Evolutionary conservation across 2,113 vertebrate genomes (phyloP), one percentile per base, ranked within the genome.

Genomic region (Nansenia antarctica): DNA sequence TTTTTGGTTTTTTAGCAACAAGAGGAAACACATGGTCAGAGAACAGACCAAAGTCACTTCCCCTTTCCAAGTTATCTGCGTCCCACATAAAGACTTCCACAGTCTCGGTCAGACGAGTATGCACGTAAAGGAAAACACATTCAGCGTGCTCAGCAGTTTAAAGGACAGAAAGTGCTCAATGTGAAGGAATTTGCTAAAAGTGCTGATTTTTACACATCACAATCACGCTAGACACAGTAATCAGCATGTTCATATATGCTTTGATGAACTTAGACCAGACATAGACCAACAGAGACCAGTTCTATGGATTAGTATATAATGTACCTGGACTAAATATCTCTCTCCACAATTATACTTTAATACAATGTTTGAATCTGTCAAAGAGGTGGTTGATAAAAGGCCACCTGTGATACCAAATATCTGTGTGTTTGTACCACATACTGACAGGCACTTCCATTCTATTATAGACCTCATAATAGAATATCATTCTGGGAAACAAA

Each of bases 21-120:
- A 77, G 34, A 24, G 64, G 82, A 87, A 90, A 60, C 72, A 22
- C 79, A 77, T 4, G 62, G 73, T 74, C 12, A 15, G 86, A 9
- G 86, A 79, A 30, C 39, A 81, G 39, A 42, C 14, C 1, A 15
- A 42, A 42, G 3, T 4, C 39, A 42, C 81, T 86, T 90, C 85
- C 83, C 78, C 76, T 80, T 88, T 85, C 71, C 60, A 65, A 74
- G 62, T 9, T 42, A 14, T 15, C 12, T 5, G 52, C 14, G 32
- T 52, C 72, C 2, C 42, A 80, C 68, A 73, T 60, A 66, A 68
- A 72, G 11, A 26, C 39, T 0, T 52, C 49, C n/a, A 61, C 68
- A n/a, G n/a, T 24, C 76, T 76, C 74, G 62, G 79, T 81, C 72
- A 85, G 62, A 61, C 78, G 55, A 58, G 34, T 22, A 22, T 72